These are phyloP conservation scores for Falco concolor DNA, from an alignment of 2,797 vertebrate species.

Conservation along the genomic window DNA sequence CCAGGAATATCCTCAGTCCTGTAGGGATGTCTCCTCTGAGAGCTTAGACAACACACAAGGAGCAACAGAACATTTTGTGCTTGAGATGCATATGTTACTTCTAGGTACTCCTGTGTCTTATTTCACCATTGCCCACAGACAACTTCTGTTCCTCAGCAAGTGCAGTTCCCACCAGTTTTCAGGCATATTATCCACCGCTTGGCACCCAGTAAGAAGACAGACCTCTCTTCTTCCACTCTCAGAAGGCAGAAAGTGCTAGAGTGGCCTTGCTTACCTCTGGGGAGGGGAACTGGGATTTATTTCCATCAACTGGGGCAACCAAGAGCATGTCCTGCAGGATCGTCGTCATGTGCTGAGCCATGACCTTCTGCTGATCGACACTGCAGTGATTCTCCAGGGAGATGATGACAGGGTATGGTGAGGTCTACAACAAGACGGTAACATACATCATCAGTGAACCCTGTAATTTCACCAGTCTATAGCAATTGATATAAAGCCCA, in stretches of 20 bases:
- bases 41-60: background rate
- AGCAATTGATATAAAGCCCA: background rate
- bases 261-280: slow-evolving; percentile 80
- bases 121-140: background rate
- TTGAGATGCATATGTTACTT: background rate
- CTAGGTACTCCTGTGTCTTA: background rate
- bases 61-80: background rate
- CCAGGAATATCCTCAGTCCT: background rate
- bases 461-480: background rate
- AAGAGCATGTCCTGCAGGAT: slow-evolving; percentile 87
- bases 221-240: background rate
- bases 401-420: slow-evolving; percentile 90
- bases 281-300: slow-evolving; percentile 81
- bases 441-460: background rate
- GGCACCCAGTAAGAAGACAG: background rate
- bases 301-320: slow-evolving; percentile 75
- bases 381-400: slow-evolving; percentile 97
- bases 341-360: slow-evolving; percentile 82
- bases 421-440: slow-evolving; percentile 74
- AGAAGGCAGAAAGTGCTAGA: background rate
- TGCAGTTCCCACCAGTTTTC: background rate
- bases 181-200: background rate
- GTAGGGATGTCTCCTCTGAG: background rate
- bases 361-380: slow-evolving; percentile 86
- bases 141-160: background rate